Conservation (phyloP, 2,888 invertebrate species). For the Hypsopygia costalis region DNA sequence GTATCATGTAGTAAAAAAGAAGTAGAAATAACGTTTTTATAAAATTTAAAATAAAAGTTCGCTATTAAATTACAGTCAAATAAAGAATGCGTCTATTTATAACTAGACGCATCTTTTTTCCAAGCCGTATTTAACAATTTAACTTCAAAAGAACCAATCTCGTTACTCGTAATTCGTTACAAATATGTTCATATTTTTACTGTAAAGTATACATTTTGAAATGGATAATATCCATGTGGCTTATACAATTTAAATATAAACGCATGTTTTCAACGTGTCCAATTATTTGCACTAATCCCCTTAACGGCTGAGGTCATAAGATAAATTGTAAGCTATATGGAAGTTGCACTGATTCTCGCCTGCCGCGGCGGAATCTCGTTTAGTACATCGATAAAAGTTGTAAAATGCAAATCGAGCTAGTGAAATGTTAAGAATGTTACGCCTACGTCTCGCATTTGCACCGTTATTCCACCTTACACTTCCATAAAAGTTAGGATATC, state of each 20-base stretch:
- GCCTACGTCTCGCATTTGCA: slow-evolving; percentile 51
- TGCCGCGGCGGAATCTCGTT: slow-evolving; percentile 58
- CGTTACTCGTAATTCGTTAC: no score
- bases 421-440: slow-evolving; percentile 71
- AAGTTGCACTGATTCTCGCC: slow-evolving; percentile 50
- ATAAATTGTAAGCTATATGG: slow-evolving; percentile 53
- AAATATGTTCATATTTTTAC: no score
- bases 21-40: no score
- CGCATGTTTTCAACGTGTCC: slow-evolving; percentile 18
- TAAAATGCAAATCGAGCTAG: slow-evolving; percentile 74
- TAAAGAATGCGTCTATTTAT: no score
- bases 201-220: background rate
- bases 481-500: slow-evolving; percentile 34
- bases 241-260: no score
- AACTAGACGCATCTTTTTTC: no score
- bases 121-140: no score
- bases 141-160: no score
- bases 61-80: no score
- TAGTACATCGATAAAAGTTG: slow-evolving; percentile 73
- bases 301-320: slow-evolving; percentile 34
- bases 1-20: no score
- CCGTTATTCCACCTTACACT: slow-evolving; percentile 62
- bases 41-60: no score
- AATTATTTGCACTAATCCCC: slow-evolving; percentile 34
- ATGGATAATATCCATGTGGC: no score